phyloP scores from a whole-genome alignment of 2,888 invertebrate genomes.

The Hemithea aestivaria region DNA sequence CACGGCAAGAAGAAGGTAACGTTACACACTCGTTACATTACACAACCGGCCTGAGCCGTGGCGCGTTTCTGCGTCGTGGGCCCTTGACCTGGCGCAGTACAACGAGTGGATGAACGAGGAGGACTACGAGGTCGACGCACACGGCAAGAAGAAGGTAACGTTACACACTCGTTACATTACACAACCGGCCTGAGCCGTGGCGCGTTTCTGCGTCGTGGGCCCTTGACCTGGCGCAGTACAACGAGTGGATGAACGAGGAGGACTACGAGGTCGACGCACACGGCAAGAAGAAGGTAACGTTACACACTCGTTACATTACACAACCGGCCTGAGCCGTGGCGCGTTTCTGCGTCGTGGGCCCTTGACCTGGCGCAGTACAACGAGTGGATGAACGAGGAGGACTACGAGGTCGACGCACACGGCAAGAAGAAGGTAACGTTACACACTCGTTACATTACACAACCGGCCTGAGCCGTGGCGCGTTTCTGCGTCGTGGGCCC shows the following conservation, averaged over 20 bases:
- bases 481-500: slow-evolving; percentile 93
- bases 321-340: slow-evolving; percentile 82
- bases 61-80: slow-evolving; percentile 94
- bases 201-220: slow-evolving; percentile 95
- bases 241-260: slow-evolving; percentile 99
- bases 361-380: slow-evolving; percentile 96
- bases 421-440: slow-evolving; percentile 89
- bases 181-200: slow-evolving; percentile 81
- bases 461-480: slow-evolving; percentile 83
- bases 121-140: slow-evolving; percentile 95
- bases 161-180: slow-evolving; percentile 13
- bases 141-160: slow-evolving; percentile 86
- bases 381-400: slow-evolving; percentile 99
- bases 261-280: slow-evolving; percentile 95
- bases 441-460: no score
- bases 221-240: slow-evolving; percentile 94
- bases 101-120: slow-evolving; percentile 99
- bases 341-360: slow-evolving; percentile 94
- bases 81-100: slow-evolving; percentile 94
- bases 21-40: slow-evolving; percentile 14
- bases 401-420: slow-evolving; percentile 94
- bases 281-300: slow-evolving; percentile 86
- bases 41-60: slow-evolving; percentile 80
- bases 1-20: slow-evolving; percentile 87
- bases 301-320: slow-evolving; percentile 12